Conservation (phyloP, 2,113 vertebrate genomes). For the Pseudorasbora parva region DNA sequence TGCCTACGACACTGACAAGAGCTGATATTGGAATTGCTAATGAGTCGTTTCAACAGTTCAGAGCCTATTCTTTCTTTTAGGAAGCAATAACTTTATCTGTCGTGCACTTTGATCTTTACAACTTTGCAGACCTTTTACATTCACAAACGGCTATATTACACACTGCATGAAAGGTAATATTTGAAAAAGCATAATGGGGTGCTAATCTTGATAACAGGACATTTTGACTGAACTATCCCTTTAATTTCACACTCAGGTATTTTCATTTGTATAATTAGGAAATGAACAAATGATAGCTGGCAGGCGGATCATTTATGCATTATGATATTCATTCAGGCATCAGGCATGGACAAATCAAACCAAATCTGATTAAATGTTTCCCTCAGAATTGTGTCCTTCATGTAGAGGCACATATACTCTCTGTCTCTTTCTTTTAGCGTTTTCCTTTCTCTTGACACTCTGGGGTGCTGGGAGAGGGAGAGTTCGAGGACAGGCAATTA, state of each 20-base stretch:
- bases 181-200: too few relatives aligned
- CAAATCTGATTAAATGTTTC: conserved; percentile 8
- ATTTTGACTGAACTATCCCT: conserved; percentile 13
- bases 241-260: conserved; percentile 11
- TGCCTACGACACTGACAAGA: too few relatives aligned
- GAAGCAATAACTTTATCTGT: too few relatives aligned
- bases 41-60: too few relatives aligned
- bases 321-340: conserved; percentile 15
- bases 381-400: background rate
- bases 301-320: conserved; percentile 16
- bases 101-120: too few relatives aligned
- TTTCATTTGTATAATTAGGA: conserved; percentile 32
- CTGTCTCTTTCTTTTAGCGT: background rate
- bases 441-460: background rate
- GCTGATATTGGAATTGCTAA: too few relatives aligned
- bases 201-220: background rate
- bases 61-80: too few relatives aligned
- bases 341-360: background rate
- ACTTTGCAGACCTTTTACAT: too few relatives aligned
- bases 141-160: too few relatives aligned
- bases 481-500: conserved; percentile 12
- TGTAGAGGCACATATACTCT: background rate
- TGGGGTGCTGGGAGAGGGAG: background rate
- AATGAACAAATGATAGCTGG: conserved; percentile 21
- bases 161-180: too few relatives aligned